Conservation (phyloP, 2,797 vertebrate species). For the Odontamblyopus lacepedii region DNA sequence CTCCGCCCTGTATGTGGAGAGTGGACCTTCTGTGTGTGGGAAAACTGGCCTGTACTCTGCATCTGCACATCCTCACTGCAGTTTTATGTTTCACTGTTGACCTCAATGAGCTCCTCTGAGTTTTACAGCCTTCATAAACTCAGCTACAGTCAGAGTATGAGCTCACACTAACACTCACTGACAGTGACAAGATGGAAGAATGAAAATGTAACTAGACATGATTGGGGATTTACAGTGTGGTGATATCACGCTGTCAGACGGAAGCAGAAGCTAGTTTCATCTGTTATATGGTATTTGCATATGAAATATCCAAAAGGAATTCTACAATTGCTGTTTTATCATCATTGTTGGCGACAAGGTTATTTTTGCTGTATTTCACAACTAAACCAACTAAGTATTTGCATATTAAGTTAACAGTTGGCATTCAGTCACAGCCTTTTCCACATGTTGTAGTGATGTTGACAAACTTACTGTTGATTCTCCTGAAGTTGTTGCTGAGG, state of each 20-base stretch:
- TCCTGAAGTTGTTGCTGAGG: constrained; percentile 83
- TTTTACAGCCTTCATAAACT: constrained; percentile 54
- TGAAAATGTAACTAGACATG: not conserved
- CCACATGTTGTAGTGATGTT: too few relatives aligned
- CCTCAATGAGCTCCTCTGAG: constrained; percentile 60
- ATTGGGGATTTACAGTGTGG: not conserved
- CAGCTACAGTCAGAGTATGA: constrained; percentile 41
- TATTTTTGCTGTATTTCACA: not conserved
- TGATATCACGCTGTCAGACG: not conserved
- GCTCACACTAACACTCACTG: constrained; percentile 34
- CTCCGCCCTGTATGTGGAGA: not conserved
- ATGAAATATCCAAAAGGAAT: not conserved
- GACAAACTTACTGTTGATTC: constrained; percentile 80
- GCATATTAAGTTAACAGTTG: too few relatives aligned
- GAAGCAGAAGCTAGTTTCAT: not conserved
- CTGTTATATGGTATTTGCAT: not conserved
- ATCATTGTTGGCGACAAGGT: not conserved
- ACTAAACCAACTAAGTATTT: too few relatives aligned
- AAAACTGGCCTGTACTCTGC: not conserved
- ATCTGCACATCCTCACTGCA: constrained; percentile 36
- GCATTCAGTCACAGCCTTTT: too few relatives aligned
- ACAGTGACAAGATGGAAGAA: constrained; percentile 12
- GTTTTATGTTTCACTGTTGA: constrained; percentile 55
- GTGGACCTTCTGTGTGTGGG: not conserved
- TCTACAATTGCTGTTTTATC: not conserved